Percentiles rank a stretch among this genome's conserved stretches.
Evolutionary conservation across 2,797 vertebrate genomes (phyloP).

Genomic region (Sebastes aleutianus): DNA sequence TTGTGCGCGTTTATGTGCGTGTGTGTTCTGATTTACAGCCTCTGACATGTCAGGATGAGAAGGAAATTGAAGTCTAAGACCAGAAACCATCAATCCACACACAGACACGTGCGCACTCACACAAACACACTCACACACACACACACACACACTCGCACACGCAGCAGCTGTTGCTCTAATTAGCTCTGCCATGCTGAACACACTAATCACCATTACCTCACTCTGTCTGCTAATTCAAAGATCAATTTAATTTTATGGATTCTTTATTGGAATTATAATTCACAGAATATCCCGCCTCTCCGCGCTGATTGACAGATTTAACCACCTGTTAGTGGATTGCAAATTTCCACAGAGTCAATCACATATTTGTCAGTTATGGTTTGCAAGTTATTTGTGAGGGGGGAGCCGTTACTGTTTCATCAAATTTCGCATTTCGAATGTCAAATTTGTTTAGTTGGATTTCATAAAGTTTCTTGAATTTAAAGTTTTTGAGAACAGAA

Average conservation of each 20-base stretch:
- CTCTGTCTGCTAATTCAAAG: slow-evolving; percentile 79
- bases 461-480: not conserved
- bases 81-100: slow-evolving; percentile 59
- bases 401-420: not conserved
- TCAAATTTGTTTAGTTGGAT: slow-evolving; percentile 4
- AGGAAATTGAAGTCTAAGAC: slow-evolving; percentile 72
- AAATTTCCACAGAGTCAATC: slow-evolving; percentile 42
- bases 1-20: slow-evolving; percentile 22
- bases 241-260: slow-evolving; percentile 81
- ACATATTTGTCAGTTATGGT: slow-evolving; percentile 51
- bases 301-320: slow-evolving; percentile 66
- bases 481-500: not conserved
- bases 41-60: slow-evolving; percentile 65
- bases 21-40: slow-evolving; percentile 66
- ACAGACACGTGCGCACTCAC: not conserved
- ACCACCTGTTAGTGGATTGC: slow-evolving; percentile 66
- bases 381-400: slow-evolving; percentile 12
- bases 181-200: slow-evolving; percentile 73
- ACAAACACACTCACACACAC: slow-evolving; percentile 4
- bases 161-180: slow-evolving; percentile 73
- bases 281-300: slow-evolving; percentile 56
- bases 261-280: slow-evolving; percentile 79
- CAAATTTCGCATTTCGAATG: slow-evolving; percentile 13
- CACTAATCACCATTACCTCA: slow-evolving; percentile 75
- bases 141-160: slow-evolving; percentile 16